phyloP scores from a whole-genome alignment of 1,140 invertebrate species.

The Aphaenogaster rudis region DNA sequence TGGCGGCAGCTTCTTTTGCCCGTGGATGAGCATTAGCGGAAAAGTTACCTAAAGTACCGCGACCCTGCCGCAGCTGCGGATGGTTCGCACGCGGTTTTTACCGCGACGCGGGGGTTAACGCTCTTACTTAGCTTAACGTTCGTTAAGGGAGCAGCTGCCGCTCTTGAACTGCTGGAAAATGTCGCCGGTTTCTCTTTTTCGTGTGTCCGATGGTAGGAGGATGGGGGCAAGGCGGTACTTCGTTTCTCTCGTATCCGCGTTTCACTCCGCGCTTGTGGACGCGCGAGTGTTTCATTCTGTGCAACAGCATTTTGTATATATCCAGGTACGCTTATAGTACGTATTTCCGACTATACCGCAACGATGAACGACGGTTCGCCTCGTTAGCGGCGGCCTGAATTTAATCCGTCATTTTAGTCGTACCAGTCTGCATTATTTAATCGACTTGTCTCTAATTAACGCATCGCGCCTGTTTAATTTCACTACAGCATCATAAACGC shows the following conservation, averaged over 20 bases:
- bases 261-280: neutral
- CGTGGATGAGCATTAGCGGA: slow-evolving; percentile 79
- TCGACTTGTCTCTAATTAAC: slow-evolving; percentile 69
- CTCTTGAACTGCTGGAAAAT: slow-evolving; percentile 62
- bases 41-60: slow-evolving; percentile 79
- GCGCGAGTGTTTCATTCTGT: slow-evolving; percentile 18
- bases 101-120: slow-evolving; percentile 75
- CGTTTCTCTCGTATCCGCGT: slow-evolving; percentile 13
- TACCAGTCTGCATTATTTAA: slow-evolving; percentile 66
- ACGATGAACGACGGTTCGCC: slow-evolving; percentile 27
- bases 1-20: slow-evolving; percentile 65
- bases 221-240: neutral
- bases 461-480: slow-evolving; percentile 67
- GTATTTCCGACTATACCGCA: slow-evolving; percentile 42
- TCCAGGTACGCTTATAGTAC: neutral
- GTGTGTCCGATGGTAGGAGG: slow-evolving; percentile 11
- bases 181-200: slow-evolving; percentile 73
- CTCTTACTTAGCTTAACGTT: slow-evolving; percentile 82
- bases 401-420: slow-evolving; percentile 49
- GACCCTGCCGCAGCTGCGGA: slow-evolving; percentile 74
- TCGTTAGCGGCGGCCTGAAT: slow-evolving; percentile 57
- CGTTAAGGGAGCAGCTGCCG: slow-evolving; percentile 78
- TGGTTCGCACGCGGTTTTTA: slow-evolving; percentile 76
- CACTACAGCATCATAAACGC: slow-evolving; percentile 50
- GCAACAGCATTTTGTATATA: slow-evolving; percentile 30